Evolutionary conservation across 2,888 invertebrate genomes (phyloP).

Genomic region (Archaeoteleia sp.): DNA sequence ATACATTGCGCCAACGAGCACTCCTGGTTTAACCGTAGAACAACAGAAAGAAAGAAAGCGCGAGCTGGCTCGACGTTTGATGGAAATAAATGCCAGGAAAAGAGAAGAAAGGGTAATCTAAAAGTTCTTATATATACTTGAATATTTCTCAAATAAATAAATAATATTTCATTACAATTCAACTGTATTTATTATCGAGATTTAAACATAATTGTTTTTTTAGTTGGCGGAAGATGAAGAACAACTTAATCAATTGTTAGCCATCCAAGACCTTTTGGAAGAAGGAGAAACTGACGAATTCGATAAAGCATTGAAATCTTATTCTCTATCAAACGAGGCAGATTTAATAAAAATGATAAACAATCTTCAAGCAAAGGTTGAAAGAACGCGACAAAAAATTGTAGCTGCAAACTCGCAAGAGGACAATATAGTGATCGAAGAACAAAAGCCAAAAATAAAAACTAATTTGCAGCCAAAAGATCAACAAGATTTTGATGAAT

Average conservation of each 20-base stretch:
- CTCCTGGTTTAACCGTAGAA: constrained; percentile 83
- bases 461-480: constrained; percentile 74
- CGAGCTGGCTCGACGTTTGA: constrained; percentile 88
- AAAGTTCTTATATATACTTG: no score
- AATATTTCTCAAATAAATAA: no score
- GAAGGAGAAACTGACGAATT: constrained; percentile 85
- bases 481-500: constrained; percentile 77
- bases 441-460: constrained; percentile 76
- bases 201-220: constrained; percentile 34
- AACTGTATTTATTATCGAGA: no score
- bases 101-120: constrained; percentile 87
- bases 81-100: constrained; percentile 93
- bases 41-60: constrained; percentile 91
- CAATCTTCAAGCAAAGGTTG: constrained; percentile 83
- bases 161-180: not conserved
- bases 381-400: constrained; percentile 86
- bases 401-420: constrained; percentile 82
- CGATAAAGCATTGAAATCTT: constrained; percentile 83
- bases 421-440: constrained; percentile 77
- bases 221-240: constrained; percentile 91
- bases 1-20: constrained; percentile 80
- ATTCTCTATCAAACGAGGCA: constrained; percentile 84
- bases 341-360: constrained; percentile 87
- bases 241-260: constrained; percentile 84
- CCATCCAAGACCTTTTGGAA: constrained; percentile 85